Conservation (phyloP, 2,888 invertebrate species). For the Andrena trimmerana region DNA sequence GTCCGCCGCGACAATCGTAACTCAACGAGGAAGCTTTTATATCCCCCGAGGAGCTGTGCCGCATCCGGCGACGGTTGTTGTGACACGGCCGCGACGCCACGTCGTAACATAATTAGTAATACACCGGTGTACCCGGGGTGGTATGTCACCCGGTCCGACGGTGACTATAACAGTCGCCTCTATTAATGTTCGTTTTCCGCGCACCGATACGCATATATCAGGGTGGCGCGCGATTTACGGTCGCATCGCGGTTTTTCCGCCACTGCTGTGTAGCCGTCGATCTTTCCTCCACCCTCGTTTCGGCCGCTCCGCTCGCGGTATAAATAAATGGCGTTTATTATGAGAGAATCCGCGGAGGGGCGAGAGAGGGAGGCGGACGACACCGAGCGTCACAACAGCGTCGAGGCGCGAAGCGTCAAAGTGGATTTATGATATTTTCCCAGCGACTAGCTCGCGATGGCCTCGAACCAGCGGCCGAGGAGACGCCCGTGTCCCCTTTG, state of each 20-base stretch:
- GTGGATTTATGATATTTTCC: slow-evolving; percentile 84
- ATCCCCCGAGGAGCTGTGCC: slow-evolving; percentile 24
- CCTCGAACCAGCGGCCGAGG: slow-evolving; percentile 51
- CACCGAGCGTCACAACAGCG: slow-evolving; percentile 78
- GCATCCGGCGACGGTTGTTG: slow-evolving; percentile 64
- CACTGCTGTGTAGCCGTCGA: slow-evolving; percentile 61
- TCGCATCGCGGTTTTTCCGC: slow-evolving; percentile 52
- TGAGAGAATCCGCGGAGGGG: slow-evolving; percentile 73
- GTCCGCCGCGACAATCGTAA: slow-evolving; percentile 44
- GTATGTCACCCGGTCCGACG: slow-evolving; percentile 40
- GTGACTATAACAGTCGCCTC: slow-evolving; percentile 66
- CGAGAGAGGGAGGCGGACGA: slow-evolving; percentile 7
- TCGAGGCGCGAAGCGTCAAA: slow-evolving; percentile 81
- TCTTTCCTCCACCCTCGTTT: slow-evolving; percentile 53
- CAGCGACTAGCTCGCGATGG: slow-evolving; percentile 69
- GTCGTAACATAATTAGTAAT: slow-evolving; percentile 71
- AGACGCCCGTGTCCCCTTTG: slow-evolving; percentile 75
- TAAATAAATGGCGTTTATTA: slow-evolving; percentile 83
- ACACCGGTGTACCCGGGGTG: slow-evolving; percentile 41
- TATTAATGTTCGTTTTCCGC: slow-evolving; percentile 72
- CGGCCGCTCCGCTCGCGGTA: slow-evolving; percentile 49
- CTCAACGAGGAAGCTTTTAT: slow-evolving; percentile 50
- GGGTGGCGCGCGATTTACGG: slow-evolving; percentile 60
- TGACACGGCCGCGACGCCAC: slow-evolving; percentile 61
- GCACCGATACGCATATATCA: slow-evolving; percentile 60